Evolutionary conservation across 2,888 invertebrate genomes (phyloP).

Genomic region (Lasioglossum vierecki): DNA sequence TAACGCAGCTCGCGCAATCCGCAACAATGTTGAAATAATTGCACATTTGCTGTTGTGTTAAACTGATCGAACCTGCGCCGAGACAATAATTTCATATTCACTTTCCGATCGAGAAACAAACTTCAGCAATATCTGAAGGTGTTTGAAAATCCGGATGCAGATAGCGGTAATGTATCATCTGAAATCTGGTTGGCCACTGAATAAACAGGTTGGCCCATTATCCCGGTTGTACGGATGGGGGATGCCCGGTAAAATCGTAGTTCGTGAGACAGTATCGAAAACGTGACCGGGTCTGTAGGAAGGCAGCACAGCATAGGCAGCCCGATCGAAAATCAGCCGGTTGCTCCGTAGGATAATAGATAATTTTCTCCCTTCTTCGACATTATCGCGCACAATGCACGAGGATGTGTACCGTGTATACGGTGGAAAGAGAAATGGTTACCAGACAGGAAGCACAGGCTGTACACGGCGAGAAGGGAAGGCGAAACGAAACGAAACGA

Average conservation of each 20-base stretch:
- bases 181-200: neutral
- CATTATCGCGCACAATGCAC: constrained; percentile 58
- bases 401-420: constrained; percentile 54
- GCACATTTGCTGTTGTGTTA: too few relatives aligned
- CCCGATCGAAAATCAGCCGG: constrained; percentile 13
- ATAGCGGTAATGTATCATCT: neutral
- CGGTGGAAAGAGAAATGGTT: constrained; percentile 73
- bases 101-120: too few relatives aligned
- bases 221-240: neutral
- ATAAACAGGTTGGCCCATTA: neutral
- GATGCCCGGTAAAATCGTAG: neutral
- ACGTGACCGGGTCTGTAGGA: constrained; percentile 9
- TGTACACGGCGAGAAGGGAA: constrained; percentile 67
- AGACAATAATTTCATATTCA: too few relatives aligned
- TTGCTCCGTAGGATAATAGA: constrained; percentile 43
- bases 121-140: neutral
- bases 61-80: too few relatives aligned
- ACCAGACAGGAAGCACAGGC: constrained; percentile 73
- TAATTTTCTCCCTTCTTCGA: constrained; percentile 50
- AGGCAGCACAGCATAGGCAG: constrained; percentile 1
- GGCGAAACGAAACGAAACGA: constrained; percentile 69
- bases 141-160: neutral
- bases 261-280: neutral
- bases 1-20: too few relatives aligned
- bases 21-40: too few relatives aligned